These are phyloP conservation scores for Cerastis leucographa DNA, from an alignment of 2,888 invertebrate genomes.

Conservation along the genomic window DNA sequence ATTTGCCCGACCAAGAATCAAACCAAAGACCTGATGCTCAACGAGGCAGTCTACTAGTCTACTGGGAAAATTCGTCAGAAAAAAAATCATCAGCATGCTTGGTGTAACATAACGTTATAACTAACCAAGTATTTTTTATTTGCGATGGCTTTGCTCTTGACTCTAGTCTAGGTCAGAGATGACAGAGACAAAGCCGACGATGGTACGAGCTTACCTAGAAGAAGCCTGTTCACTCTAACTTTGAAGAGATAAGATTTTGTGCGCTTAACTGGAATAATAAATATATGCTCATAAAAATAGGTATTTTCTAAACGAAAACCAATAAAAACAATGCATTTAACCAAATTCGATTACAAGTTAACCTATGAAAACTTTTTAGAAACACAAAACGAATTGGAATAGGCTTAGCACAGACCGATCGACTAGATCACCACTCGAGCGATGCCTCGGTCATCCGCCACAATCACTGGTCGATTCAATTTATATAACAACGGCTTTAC, in stretches of 20 bases:
- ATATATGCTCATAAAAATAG: background rate
- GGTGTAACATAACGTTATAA: background rate
- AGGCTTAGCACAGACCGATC: slow-evolving; percentile 4
- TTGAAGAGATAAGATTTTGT: too few species aligned
- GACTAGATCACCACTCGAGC: slow-evolving; percentile 54
- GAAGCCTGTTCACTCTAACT: too few species aligned
- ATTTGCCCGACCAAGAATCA: too few species aligned
- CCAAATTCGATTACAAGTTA: slow-evolving; percentile 4
- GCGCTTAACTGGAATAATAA: background rate
- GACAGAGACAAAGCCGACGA: too few species aligned
- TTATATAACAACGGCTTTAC: slow-evolving; percentile 52
- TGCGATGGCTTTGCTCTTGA: too few species aligned
- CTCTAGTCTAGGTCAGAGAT: too few species aligned
- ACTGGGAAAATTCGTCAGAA: too few species aligned
- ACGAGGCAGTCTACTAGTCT: too few species aligned
- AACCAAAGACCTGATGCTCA: too few species aligned
- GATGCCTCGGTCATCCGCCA: slow-evolving; percentile 27
- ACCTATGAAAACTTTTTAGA: slow-evolving; percentile 16
- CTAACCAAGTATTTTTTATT: too few species aligned
- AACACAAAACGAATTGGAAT: slow-evolving; percentile 17
- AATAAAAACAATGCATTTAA: slow-evolving; percentile 6
- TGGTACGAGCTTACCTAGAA: too few species aligned
- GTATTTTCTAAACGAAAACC: background rate
- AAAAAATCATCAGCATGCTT: too few species aligned
- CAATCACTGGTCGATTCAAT: slow-evolving; percentile 68